Evolutionary conservation across 2,113 vertebrate genomes (phyloP), one percentile per base, ranked within the genome.

Genomic region (Chiloscyllium plagiosum): DNA sequence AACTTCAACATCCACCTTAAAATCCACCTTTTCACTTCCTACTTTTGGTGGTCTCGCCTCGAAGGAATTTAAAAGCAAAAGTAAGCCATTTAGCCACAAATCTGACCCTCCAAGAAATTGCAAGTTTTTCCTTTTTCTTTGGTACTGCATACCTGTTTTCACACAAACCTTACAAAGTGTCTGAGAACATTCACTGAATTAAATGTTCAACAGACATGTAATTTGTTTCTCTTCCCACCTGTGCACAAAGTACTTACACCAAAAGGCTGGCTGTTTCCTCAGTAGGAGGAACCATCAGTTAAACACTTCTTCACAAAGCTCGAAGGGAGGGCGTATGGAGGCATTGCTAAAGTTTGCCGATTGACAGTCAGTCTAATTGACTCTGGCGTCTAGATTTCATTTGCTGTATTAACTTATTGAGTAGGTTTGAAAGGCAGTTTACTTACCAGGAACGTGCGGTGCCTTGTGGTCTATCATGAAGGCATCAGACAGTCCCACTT

Each of bases 401-500:
- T 33, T 90, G 26, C 52, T 29, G 24, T 26, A 52, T 52, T 87
- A 50, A 87, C 52, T 87, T 87, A 61, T 29, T 90, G 87, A n/a
- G 52, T 29, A 65, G 52, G 52, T 15, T 93, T 19, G n/a, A 56
- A 33, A 61, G 52, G 76, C 61, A 33, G 96, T n/a, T 22, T 19
- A 96, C 98, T 98, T 96, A 99, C 99, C 98, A 96, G 98, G 96
- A 37, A 97, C 95, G 0, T 98, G 98, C 0, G 97, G 96, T 26
- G 98, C 96, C 0, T 98, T 96, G 26, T 98, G 97, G 96, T 97
- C 96, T 3, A 98, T 96, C 98, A 99, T 98, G 97, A 99, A 99
- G 94, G 99, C 99, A 0, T 99, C 99, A 0, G 99, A 99, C 90
- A 99, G 98, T 37, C 99, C 99, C 0, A 98, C 98, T 97, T 99